Conservation (phyloP, 2,888 invertebrate genomes). For the Nezara viridula region DNA sequence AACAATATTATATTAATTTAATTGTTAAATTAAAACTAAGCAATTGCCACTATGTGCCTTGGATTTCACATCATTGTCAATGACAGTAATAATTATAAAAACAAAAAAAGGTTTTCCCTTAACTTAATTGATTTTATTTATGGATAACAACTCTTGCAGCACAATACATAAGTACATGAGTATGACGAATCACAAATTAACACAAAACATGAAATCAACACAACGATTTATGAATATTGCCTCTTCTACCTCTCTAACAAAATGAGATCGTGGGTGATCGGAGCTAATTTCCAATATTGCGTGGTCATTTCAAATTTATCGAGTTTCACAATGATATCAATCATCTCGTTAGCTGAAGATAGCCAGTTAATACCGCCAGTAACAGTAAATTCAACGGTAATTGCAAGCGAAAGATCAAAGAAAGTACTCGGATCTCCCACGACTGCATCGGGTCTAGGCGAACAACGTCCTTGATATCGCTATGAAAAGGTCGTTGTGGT, state of each 20-base stretch:
- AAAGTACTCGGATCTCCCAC: conserved; percentile 19
- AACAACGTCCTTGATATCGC: not conserved
- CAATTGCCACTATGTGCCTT: too few relatives aligned
- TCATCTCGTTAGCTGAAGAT: not conserved
- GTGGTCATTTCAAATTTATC: not conserved
- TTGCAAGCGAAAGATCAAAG: conserved; percentile 8
- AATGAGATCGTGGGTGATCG: not conserved
- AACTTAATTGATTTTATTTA: too few relatives aligned
- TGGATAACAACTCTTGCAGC: too few relatives aligned
- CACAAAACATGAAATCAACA: not conserved
- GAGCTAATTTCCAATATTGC: not conserved
- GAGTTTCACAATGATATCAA: not conserved
- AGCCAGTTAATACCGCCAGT: not conserved
- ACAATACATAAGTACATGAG: not conserved
- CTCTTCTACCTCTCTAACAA: not conserved
- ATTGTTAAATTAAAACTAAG: too few relatives aligned
- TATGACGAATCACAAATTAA: not conserved
- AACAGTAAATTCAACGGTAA: not conserved
- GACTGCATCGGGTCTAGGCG: not conserved
- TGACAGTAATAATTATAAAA: too few relatives aligned
- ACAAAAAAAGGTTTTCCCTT: too few relatives aligned
- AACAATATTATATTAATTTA: too few relatives aligned
- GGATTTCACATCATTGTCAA: too few relatives aligned
- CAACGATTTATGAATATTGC: not conserved
- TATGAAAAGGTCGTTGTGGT: conserved; percentile 20